Evolutionary conservation across 2,888 invertebrate genomes (phyloP), one percentile per base, ranked within the genome.

Genomic region (Thecophora atra): DNA sequence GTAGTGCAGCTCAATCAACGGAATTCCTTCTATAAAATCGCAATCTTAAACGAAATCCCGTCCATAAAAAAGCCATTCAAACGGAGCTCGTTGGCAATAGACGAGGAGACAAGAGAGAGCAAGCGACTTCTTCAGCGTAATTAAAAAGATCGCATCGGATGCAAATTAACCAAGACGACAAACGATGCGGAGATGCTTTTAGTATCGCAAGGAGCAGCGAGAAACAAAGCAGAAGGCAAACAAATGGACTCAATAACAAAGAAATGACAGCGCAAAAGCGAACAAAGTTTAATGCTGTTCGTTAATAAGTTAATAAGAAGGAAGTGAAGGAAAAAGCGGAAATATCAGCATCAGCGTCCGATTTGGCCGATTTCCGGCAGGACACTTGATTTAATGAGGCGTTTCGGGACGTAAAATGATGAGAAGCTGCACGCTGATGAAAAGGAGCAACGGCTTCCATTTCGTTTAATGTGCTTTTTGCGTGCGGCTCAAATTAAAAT

Each of bases 401-500:
- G 44, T 47, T 64, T 64, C 64, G 42, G 19, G n/a, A 8, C 44
- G 17, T 2, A 11, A 64, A 64, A 51, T 47, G 47, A 19, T 64
- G 47, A 26, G 47, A 19, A 44, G 42, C 8, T 63, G 42, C 63
- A n/a, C 21, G 44, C 64, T 51, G 24, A 64, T 64, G 47, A 47
- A 47, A 15, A 37, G 30, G 13, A 44, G 13, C 24, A 24, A 51
- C 21, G 37, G 47, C 24, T 28, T 60, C 28, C 26, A 26, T 47
- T 64, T 64, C 64, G 8, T 51, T 47, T 64, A 47, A 44, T 64
- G 42, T 63, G 19, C 63, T 63, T 44, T 63, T 63, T 42, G 21
- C 63, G 21, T 63, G 24, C 37, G 42, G 63, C 21, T 63, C 6
- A 42, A 63, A 63, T 63, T 44, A 37, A 37, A 37, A 37, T 37